Percentiles rank a stretch among this genome's conserved stretches.
Evolutionary conservation across 1,140 invertebrate genomes (phyloP).

Genomic region (Pachypeltis micranthus): DNA sequence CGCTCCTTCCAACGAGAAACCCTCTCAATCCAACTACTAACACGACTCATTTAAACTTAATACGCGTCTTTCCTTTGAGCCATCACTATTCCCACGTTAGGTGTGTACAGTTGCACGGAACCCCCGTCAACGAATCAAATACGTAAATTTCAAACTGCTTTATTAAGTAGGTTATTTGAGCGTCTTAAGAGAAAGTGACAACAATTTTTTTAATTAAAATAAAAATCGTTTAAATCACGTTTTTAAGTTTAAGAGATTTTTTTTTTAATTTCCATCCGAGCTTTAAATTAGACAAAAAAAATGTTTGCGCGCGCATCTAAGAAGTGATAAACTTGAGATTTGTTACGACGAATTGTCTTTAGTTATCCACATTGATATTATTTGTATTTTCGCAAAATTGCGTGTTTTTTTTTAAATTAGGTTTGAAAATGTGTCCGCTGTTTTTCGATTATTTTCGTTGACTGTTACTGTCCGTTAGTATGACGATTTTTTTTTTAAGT

Average conservation of each 20-base stretch:
- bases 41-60: too few species aligned
- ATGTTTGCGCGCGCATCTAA: too few species aligned
- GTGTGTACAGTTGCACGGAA: constrained; percentile 8
- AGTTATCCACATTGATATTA: too few species aligned
- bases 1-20: too few species aligned
- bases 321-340: too few species aligned
- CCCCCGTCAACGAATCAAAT: constrained; percentile 12
- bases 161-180: constrained; percentile 13
- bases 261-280: neutral
- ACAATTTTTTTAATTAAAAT: too few species aligned
- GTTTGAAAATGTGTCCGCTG: neutral
- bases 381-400: too few species aligned
- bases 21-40: too few species aligned
- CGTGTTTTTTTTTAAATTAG: neutral
- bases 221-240: too few species aligned
- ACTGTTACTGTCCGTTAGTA: neutral
- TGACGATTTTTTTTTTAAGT: neutral
- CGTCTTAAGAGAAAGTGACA: too few species aligned
- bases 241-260: constrained; percentile 9
- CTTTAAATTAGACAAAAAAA: constrained; percentile 5
- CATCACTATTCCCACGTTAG: neutral
- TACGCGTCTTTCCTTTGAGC: too few species aligned
- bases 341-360: too few species aligned
- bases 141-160: constrained; percentile 15
- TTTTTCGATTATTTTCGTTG: constrained; percentile 2